Percentiles rank a stretch among this genome's conserved stretches.
Conservation (phyloP, 2,113 vertebrate species). For the Cyanoramphus novaezelandiae region DNA sequence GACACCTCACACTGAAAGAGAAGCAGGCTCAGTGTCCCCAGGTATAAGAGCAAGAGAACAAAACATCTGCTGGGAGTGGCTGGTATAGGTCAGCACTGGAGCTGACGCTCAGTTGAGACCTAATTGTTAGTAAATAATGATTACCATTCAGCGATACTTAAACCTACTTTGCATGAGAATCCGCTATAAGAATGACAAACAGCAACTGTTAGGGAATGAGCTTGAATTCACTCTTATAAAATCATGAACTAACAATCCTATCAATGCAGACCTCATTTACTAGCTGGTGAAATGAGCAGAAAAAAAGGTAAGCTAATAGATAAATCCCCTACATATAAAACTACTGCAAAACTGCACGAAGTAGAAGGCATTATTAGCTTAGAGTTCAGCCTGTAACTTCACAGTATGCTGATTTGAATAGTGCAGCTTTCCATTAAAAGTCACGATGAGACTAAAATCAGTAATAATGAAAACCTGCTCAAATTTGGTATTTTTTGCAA, state of each 20-base stretch:
- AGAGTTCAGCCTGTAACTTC: not conserved
- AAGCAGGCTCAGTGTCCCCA: not conserved
- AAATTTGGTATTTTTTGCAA: not conserved
- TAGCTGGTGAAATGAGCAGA: slow-evolving; percentile 33
- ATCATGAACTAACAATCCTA: slow-evolving; percentile 46
- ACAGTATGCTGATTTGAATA: not conserved
- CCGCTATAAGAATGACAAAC: slow-evolving; percentile 24
- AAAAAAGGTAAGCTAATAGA: slow-evolving; percentile 34
- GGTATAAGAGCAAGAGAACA: not conserved
- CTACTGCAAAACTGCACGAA: not conserved
- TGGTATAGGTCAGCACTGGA: not conserved
- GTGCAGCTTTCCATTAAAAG: not conserved
- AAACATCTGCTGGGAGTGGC: not conserved
- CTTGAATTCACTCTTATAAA: slow-evolving; percentile 29
- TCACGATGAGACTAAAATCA: not conserved
- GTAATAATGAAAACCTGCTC: not conserved
- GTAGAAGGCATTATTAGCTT: not conserved
- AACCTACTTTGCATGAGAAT: slow-evolving; percentile 35
- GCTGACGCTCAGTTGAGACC: not conserved
- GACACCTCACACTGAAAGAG: not conserved
- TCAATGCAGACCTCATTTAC: slow-evolving; percentile 43
- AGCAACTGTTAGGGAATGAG: slow-evolving; percentile 17
- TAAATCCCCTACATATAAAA: not conserved
- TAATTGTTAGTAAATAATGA: slow-evolving; percentile 50
- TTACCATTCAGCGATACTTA: not conserved